These are phyloP conservation scores for Cosmorhoe ocellata DNA, from an alignment of 2,888 invertebrate species.

Conservation along the genomic window DNA sequence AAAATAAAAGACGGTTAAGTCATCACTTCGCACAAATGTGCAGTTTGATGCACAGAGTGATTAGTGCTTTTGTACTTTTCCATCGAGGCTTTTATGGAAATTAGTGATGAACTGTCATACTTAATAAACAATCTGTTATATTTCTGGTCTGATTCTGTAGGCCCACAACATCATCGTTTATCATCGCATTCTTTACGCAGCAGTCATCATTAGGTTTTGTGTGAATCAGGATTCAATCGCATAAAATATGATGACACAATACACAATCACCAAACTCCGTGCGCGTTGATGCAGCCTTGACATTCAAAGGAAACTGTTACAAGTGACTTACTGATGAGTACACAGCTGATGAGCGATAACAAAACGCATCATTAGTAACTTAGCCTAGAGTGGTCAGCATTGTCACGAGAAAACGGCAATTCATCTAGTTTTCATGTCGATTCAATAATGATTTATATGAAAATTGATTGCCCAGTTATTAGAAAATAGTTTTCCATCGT, in stretches of 20 bases:
- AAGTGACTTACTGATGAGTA: not conserved
- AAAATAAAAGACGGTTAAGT: not conserved
- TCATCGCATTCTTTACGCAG: too few species aligned
- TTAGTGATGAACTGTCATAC: slow-evolving; percentile 15
- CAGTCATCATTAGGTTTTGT: too few species aligned
- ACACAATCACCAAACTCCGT: not conserved
- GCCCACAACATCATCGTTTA: too few species aligned
- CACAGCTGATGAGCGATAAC: not conserved
- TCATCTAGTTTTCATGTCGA: not conserved
- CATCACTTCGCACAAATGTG: slow-evolving; percentile 16
- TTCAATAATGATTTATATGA: not conserved
- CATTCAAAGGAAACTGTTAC: not conserved
- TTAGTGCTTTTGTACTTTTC: slow-evolving; percentile 21
- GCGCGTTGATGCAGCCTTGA: not conserved
- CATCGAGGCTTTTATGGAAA: slow-evolving; percentile 17
- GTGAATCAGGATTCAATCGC: too few species aligned
- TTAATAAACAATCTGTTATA: not conserved
- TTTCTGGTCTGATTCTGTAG: too few species aligned
- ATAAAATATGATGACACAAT: too few species aligned
- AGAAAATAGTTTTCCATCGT: too few species aligned
- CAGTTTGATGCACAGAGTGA: slow-evolving; percentile 33
- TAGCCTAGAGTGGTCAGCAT: not conserved
- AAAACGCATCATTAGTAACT: not conserved
- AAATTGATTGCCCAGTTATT: too few species aligned
- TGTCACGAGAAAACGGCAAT: not conserved